Percentiles rank a stretch among this genome's conserved stretches.
Evolutionary conservation across 1,140 invertebrate species (phyloP).

Genomic region (Platyscapa corneri): DNA sequence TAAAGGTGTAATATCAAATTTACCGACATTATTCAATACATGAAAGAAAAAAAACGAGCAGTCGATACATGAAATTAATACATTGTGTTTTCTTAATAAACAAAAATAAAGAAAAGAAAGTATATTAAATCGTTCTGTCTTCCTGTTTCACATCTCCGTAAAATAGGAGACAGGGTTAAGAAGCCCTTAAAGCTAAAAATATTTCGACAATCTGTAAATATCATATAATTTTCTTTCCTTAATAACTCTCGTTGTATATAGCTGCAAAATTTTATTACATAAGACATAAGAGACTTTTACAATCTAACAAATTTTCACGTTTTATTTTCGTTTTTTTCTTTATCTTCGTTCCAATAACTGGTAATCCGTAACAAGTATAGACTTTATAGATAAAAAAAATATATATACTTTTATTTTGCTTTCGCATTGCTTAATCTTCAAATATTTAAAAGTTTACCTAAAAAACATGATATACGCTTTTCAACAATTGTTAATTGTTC

Average conservation of each 20-base stretch:
- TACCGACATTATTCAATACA: slow-evolving; percentile 48
- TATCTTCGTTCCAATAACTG: slow-evolving; percentile 58
- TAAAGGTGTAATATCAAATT: slow-evolving; percentile 56
- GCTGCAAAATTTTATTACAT: slow-evolving; percentile 57
- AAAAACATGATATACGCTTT: slow-evolving; percentile 60
- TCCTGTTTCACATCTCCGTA: slow-evolving; percentile 43
- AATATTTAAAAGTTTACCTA: slow-evolving; percentile 59
- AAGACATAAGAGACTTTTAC: slow-evolving; percentile 66
- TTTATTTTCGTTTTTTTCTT: slow-evolving; percentile 38
- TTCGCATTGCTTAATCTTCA: slow-evolving; percentile 53
- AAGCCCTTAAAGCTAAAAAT: slow-evolving; percentile 60
- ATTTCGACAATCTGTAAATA: slow-evolving; percentile 62
- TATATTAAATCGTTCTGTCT: slow-evolving; percentile 48
- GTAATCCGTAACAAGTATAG: slow-evolving; percentile 70
- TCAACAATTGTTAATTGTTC: slow-evolving; percentile 65
- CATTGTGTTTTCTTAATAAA: slow-evolving; percentile 50
- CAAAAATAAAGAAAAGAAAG: slow-evolving; percentile 50
- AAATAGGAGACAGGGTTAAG: slow-evolving; percentile 49
- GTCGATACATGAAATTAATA: slow-evolving; percentile 51
- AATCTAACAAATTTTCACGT: slow-evolving; percentile 62
- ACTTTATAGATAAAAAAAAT: slow-evolving; percentile 70
- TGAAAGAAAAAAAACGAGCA: slow-evolving; percentile 47
- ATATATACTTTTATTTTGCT: slow-evolving; percentile 55
- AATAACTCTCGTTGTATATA: slow-evolving; percentile 59
- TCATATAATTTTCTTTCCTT: slow-evolving; percentile 54